Base-by-base conservation (phyloP, 2,797 vertebrate genomes). In the Orestias chungarensis region DNA sequence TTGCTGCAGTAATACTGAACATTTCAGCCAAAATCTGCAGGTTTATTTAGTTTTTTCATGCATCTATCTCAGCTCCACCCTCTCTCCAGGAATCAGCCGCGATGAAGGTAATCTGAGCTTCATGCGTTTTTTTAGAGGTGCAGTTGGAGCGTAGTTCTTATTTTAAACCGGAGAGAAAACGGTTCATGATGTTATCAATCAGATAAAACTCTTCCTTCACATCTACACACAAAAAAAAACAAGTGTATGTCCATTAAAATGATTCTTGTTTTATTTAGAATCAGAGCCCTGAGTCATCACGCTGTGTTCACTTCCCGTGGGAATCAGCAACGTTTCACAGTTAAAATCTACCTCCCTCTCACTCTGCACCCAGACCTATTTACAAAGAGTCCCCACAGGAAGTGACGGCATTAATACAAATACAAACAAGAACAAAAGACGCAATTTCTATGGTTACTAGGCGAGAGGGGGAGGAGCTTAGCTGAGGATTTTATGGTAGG, bases 401-500 rank as follows among this genome's bases (percentile, higher is more conserved):
- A 15, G n/a, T 68, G 70, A 86, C 68, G 83, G 73, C 83, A 18
- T 71, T 35, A 15, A n/a, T n/a, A n/a, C n/a, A n/a, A n/a, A 46
- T 46, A 46, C 8, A 47, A 47, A 73, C 10, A 47, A 18, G 0
- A 47, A 20, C 17, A 47, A 40, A 10, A 20, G n/a, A 40, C 9
- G 8, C 25, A 1, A 55, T 81, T 67, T 6, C 50, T 70, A 59
- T 61, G 73, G 54, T 86, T 49, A 75, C 55, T 54, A 42, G 11
- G 66, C 25, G 7, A 29, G 6, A 20, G 68, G 1, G 44, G 27
- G 55, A 2, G 29, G 0, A 54, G 29, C 44, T 75, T 90, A 91
- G 79, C 94, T 92, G 86, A 98, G 88, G 94, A 99, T 95, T 87
- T 99, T 99, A 91, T 99, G 96, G 93, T 95, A 96, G 20, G 96